Evolutionary conservation across 1,140 invertebrate species (phyloP).

Genomic region (Hesperophylax magnus): DNA sequence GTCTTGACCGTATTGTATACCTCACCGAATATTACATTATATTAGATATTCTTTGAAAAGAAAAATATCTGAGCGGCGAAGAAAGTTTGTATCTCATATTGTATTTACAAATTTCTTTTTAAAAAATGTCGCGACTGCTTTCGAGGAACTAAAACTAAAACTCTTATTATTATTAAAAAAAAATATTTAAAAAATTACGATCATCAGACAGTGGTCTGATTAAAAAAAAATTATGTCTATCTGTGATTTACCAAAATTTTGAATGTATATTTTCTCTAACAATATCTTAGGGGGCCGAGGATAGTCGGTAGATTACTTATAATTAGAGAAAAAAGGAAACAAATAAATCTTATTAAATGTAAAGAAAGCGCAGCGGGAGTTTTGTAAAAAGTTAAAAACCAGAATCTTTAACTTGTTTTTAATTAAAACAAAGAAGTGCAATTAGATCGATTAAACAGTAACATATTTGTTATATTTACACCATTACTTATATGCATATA

Average conservation of each 20-base stretch:
- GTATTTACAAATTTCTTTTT: slow-evolving; percentile 47
- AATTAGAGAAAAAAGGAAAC: slow-evolving; percentile 63
- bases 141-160: slow-evolving; percentile 19
- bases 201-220: slow-evolving; percentile 55
- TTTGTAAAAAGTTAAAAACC: slow-evolving; percentile 55
- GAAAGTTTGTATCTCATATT: slow-evolving; percentile 46
- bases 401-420: slow-evolving; percentile 60
- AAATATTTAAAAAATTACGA: slow-evolving; percentile 49
- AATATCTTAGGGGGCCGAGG: slow-evolving; percentile 64
- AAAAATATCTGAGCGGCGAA: slow-evolving; percentile 26
- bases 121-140: slow-evolving; percentile 41
- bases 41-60: slow-evolving; percentile 35
- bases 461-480: slow-evolving; percentile 69
- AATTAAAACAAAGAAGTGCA: slow-evolving; percentile 70
- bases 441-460: slow-evolving; percentile 70
- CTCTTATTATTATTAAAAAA: slow-evolving; percentile 21
- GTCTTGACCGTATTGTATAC: slow-evolving; percentile 68
- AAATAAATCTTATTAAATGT: slow-evolving; percentile 60
- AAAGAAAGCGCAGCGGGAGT: slow-evolving; percentile 48
- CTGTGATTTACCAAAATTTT: slow-evolving; percentile 72
- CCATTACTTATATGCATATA: slow-evolving; percentile 67
- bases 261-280: slow-evolving; percentile 72
- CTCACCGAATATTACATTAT: slow-evolving; percentile 60
- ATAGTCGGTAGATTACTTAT: slow-evolving; percentile 57
- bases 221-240: slow-evolving; percentile 68